Conservation (phyloP, 2,113 vertebrate species). For the Notarius lentiginosus region DNA sequence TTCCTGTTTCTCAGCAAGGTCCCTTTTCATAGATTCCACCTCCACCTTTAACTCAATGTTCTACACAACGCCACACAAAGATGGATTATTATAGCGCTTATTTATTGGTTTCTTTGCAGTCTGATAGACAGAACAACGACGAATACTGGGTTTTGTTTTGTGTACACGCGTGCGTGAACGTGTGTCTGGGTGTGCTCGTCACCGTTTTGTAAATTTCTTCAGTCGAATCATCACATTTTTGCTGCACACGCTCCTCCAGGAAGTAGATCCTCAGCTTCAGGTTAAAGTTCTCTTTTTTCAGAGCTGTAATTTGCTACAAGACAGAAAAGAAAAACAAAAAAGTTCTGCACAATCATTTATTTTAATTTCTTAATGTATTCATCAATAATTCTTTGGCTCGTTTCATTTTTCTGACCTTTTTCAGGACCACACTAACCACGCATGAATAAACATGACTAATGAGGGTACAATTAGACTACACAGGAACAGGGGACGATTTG, state of each 20-base stretch:
- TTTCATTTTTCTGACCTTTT: neutral
- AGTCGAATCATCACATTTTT: slow-evolving; percentile 86
- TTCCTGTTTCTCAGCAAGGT: slow-evolving; percentile 88
- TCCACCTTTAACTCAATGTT: slow-evolving; percentile 98
- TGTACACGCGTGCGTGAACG: neutral
- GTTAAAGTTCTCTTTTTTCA: slow-evolving; percentile 99
- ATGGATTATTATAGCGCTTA: neutral
- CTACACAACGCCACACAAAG: slow-evolving; percentile 63
- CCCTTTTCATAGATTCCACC: slow-evolving; percentile 90
- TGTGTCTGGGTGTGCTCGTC: slow-evolving; percentile 27
- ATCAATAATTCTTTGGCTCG: neutral
- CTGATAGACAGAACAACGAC: neutral
- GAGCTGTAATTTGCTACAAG: slow-evolving; percentile 91
- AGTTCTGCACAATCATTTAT: neutral
- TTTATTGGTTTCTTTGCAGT: neutral
- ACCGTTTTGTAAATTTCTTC: slow-evolving; percentile 92
- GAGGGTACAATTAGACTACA: neutral
- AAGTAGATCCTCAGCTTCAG: slow-evolving; percentile 98
- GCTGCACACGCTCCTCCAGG: slow-evolving; percentile 92
- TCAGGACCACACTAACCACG: neutral
- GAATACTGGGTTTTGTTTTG: neutral
- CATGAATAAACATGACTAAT: slow-evolving; percentile 27
- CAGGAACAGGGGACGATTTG: slow-evolving; percentile 42
- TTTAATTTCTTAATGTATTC: neutral
- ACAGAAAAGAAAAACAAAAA: neutral